A percentile compares a stretch with the other conserved stretches of the same genome.
Conservation (phyloP, 2,888 invertebrate genomes). For the Pachymerium ferrugineum region DNA sequence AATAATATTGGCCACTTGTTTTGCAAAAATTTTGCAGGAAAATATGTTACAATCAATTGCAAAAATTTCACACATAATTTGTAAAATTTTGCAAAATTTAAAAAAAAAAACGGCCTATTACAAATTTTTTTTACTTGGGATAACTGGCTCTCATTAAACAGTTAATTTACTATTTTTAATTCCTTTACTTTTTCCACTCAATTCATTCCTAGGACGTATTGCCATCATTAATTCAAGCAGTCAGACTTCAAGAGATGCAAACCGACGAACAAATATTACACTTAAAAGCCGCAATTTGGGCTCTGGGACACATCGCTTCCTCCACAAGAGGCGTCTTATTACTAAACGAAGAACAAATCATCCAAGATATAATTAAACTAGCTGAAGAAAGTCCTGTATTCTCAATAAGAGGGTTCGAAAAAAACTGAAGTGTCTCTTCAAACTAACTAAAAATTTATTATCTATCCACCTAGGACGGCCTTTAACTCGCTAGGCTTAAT, state of each 20-base stretch:
- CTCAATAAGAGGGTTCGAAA: slow-evolving; percentile 63
- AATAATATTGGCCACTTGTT: no score
- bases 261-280: slow-evolving; percentile 66
- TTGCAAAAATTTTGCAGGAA: no score
- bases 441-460: background rate
- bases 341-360: slow-evolving; percentile 57
- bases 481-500: slow-evolving; percentile 82
- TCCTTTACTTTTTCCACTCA: slow-evolving; percentile 40
- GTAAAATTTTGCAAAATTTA: background rate
- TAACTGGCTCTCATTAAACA: no score
- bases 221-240: background rate
- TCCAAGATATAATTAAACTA: slow-evolving; percentile 57
- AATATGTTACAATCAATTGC: no score
- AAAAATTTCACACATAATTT: background rate
- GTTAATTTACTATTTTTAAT: slow-evolving; percentile 40
- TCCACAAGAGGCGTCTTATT: slow-evolving; percentile 69
- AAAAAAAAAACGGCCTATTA: background rate
- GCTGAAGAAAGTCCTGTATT: slow-evolving; percentile 77
- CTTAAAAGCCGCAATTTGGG: slow-evolving; percentile 85
- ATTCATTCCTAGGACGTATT: slow-evolving; percentile 9
- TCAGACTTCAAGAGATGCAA: slow-evolving; percentile 39
- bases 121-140: no score
- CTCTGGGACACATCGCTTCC: slow-evolving; percentile 70
- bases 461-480: slow-evolving; percentile 59
- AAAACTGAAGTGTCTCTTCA: background rate